Evolutionary conservation across 2,888 invertebrate species (phyloP), one percentile per base, ranked within the genome.

Genomic region (Germaria angustata): DNA sequence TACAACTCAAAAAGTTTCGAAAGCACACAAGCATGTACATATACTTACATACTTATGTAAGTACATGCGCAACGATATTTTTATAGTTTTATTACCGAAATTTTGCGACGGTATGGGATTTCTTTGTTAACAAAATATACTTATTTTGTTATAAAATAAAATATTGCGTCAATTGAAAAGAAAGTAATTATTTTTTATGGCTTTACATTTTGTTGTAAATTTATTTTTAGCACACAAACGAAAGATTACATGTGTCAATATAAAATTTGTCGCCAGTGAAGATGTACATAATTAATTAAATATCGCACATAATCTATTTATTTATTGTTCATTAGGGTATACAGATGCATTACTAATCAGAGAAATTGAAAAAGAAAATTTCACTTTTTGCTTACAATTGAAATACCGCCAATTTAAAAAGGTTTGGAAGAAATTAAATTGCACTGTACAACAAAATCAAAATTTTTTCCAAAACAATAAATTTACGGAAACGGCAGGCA

Each of bases 141-240:
- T 41, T 39, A 24, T 22, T 34, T 49, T 32, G 63, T 49, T 28
- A 24, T 68, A 39, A 20, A 73, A 32, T 17, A 61, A 51, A 49
- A 39, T n/a, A n/a, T n/a, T n/a, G n/a, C n/a, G n/a, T n/a, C n/a
- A n/a, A n/a, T 13, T 9, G 15, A 59, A 72, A 72, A 51, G 9
- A 72, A 72, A 61, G n/a, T 39, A 39, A 61, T 61, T 61, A 51
- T 49, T 22, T 51, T 71, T 72, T 72, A 51, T 39, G 7, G 57
- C 39, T 59, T 49, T 11, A 17, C 17, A 51, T 39, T 77, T 57
- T 46, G 32, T 44, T 65, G 22, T 53, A 51, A 39, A n/a, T 39
- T 63, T 63, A 51, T 55, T 51, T 59, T 63, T 41, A 49, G 73
- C 49, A 39, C 3, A 59, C 41, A 41, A 63, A 41, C 63, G 32